Evolutionary conservation across 2,888 invertebrate genomes (phyloP).

Genomic region (Tenthredo amoena): DNA sequence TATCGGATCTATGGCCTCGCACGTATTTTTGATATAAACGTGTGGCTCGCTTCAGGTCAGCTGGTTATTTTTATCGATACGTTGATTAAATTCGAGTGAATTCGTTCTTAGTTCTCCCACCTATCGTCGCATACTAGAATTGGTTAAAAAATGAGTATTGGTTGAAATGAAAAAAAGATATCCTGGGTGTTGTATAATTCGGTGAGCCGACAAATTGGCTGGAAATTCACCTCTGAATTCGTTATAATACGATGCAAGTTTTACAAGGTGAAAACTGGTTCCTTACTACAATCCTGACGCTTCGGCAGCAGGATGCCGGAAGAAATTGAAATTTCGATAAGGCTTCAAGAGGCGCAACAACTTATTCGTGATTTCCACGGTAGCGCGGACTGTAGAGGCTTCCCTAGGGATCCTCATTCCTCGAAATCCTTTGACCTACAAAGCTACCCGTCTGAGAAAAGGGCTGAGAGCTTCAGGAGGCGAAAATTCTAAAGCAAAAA

Average conservation of each 20-base stretch:
- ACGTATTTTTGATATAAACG: not conserved
- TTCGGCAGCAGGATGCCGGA: conserved; percentile 24
- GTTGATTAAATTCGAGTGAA: not conserved
- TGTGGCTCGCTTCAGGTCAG: not conserved
- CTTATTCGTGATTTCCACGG: conserved; percentile 30
- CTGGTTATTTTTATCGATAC: not conserved
- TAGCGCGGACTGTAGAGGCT: conserved; percentile 19
- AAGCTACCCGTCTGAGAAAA: conserved; percentile 48
- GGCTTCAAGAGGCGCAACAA: conserved; percentile 35
- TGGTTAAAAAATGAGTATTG: not conserved
- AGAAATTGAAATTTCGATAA: conserved; percentile 49
- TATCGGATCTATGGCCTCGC: not conserved
- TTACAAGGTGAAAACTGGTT: conserved; percentile 2
- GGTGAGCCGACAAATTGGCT: not conserved
- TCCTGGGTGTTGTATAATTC: conserved; percentile 8
- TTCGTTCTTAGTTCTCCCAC: not conserved
- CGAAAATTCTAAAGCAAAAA: conserved; percentile 17
- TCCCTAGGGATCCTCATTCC: conserved; percentile 38
- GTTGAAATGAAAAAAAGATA: not conserved
- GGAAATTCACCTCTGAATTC: conserved; percentile 25
- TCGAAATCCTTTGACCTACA: conserved; percentile 46
- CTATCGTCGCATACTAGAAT: not conserved
- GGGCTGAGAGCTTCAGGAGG: conserved; percentile 26
- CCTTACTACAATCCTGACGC: not conserved
- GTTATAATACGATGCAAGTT: conserved; percentile 18